Percentiles rank a stretch among this genome's conserved stretches.
These are phyloP conservation scores for Sula dactylatra DNA, from an alignment of 2,113 vertebrate genomes.

Conservation along the genomic window DNA sequence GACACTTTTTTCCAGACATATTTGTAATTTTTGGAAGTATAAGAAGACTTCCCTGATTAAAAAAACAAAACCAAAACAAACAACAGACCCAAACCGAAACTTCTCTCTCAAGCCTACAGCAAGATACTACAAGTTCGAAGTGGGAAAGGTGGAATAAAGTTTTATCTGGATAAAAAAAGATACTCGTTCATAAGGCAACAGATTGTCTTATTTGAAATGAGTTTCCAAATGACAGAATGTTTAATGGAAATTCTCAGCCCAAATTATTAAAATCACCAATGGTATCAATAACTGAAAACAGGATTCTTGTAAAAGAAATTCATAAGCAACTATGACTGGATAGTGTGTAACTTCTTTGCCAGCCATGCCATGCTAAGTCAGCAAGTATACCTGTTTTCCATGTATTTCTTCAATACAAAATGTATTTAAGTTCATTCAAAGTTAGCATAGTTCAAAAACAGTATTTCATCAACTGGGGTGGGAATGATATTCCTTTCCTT, in stretches of 20 bases:
- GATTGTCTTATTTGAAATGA: not conserved
- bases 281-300: not conserved
- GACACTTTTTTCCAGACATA: not conserved
- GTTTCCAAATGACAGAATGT: not conserved
- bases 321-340: not conserved
- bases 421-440: not conserved
- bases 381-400: not conserved
- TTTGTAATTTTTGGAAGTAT: not conserved
- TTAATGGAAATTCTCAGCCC: not conserved
- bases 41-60: not conserved
- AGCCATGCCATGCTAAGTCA: not conserved
- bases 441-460: not conserved
- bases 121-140: not conserved
- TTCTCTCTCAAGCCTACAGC: not conserved
- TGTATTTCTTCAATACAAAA: not conserved
- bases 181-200: not conserved
- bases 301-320: not conserved
- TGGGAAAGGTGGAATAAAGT: not conserved
- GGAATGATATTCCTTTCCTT: not conserved
- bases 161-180: not conserved
- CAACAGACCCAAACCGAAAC: not conserved
- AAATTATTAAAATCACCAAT: not conserved
- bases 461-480: not conserved
- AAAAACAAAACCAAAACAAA: not conserved
- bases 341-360: not conserved